Evolutionary conservation across 2,888 invertebrate species (phyloP), one percentile per base, ranked within the genome.

Genomic region (Altica lythri): DNA sequence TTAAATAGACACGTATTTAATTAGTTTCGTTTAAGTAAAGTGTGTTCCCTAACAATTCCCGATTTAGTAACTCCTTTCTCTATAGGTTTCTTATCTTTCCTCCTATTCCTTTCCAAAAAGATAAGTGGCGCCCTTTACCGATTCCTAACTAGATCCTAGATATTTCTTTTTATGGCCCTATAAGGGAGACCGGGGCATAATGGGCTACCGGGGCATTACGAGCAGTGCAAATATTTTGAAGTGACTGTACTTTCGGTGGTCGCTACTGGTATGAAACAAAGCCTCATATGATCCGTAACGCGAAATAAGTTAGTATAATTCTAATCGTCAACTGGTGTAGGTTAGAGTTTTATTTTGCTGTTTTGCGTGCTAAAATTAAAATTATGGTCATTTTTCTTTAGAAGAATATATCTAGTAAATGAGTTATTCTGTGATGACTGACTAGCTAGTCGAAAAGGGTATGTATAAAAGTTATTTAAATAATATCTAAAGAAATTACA

Each of bases 401-500:
- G n/a, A n/a, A n/a, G n/a, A n/a, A n/a, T n/a, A n/a, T n/a, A n/a
- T n/a, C n/a, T n/a, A n/a, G n/a, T n/a, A n/a, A n/a, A n/a, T n/a
- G n/a, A 13, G 22, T 22, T 22, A 40, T 40, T 10, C 8, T 19
- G 40, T 22, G 40, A 22, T 40, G 8, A 19, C 40, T 40, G 25
- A 40, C 22, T 22, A 13, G 10, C 22, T 14, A 40, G 35, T 35
- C 4, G n/a, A 19, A 42, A 42, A 22, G 25, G 42, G 42, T 42
- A 42, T 42, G 42, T 42, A 12, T 42, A 22, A 25, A 25, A 27
- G 25, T 12, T 19, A 17, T 38, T 38, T 38, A 10, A 19, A 38
- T 38, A 38, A 12, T 38, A 3, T 38, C 18, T 12, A 38, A 19
- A 38, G 16, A 2, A 38, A 38, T 38, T 16, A 38, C 16, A n/a